These are phyloP conservation scores for Ptilodon capucinus DNA, from an alignment of 2,888 invertebrate species.

Conservation along the genomic window DNA sequence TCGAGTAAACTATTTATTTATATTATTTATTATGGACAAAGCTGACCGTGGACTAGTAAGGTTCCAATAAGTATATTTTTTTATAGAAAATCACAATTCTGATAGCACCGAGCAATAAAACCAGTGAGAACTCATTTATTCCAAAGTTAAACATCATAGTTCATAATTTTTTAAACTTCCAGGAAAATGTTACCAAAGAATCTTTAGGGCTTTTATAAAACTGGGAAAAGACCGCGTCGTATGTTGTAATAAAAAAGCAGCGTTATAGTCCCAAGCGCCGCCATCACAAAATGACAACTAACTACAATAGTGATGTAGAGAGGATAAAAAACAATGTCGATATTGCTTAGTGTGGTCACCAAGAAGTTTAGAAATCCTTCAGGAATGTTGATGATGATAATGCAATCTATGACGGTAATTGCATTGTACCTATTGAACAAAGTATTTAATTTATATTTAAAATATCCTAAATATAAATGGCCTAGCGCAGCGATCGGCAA, in stretches of 20 bases:
- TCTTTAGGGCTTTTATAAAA: conserved; percentile 41
- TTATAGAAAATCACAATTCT: conserved; percentile 59
- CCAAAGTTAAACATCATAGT: conserved; percentile 45
- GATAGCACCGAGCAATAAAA: conserved; percentile 64
- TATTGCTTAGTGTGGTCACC: too few species aligned
- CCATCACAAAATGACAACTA: conserved; percentile 69
- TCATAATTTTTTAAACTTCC: conserved; percentile 17
- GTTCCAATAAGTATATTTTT: conserved; percentile 60
- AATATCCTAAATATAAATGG: too few species aligned
- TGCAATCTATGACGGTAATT: too few species aligned
- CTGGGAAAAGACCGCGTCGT: conserved; percentile 54
- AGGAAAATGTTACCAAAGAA: conserved; percentile 30
- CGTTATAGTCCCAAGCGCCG: conserved; percentile 76
- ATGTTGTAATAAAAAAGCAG: conserved; percentile 60
- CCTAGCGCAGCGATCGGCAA: too few species aligned
- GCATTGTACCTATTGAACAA: too few species aligned
- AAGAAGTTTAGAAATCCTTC: too few species aligned
- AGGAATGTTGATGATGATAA: too few species aligned
- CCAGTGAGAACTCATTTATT: conserved; percentile 38
- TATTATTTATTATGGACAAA: conserved; percentile 6
- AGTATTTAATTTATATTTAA: too few species aligned
- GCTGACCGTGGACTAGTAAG: conserved; percentile 43
- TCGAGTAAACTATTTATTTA: conserved; percentile 4
- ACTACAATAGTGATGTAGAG: conserved; percentile 8
- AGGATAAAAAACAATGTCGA: not conserved